Percentiles rank a stretch among this genome's conserved stretches.
These are phyloP conservation scores for Stichodactyla helianthus DNA, from an alignment of 64 coral and sea anemone genomes.

Conservation along the genomic window DNA sequence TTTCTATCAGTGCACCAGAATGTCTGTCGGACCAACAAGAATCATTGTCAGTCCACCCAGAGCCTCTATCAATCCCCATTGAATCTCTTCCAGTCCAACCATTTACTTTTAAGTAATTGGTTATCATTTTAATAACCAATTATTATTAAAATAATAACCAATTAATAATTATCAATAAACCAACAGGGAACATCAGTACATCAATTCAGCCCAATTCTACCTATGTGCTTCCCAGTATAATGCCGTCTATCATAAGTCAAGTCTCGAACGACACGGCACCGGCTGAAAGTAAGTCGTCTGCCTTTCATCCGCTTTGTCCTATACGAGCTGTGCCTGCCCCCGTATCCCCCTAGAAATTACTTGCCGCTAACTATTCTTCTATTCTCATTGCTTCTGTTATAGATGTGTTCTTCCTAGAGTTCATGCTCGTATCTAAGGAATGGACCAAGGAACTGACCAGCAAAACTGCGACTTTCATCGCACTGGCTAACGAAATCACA, in stretches of 20 bases:
- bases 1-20: too few relatives aligned
- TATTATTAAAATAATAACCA: background rate
- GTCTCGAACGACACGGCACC: constrained; percentile 7
- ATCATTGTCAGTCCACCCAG: too few relatives aligned
- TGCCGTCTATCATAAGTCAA: background rate
- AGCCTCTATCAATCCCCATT: too few relatives aligned
- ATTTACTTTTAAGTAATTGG: too few relatives aligned
- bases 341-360: too few relatives aligned
- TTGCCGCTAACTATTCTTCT: background rate
- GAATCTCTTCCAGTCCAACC: too few relatives aligned
- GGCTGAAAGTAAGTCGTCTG: background rate
- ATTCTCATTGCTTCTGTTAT: background rate
- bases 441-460: background rate
- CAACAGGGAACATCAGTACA: background rate
- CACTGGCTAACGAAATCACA: constrained; percentile 20
- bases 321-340: too few relatives aligned
- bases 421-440: constrained; percentile 6
- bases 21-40: too few relatives aligned
- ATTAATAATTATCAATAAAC: background rate
- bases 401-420: constrained; percentile 28
- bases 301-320: background rate
- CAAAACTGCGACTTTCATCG: background rate
- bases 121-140: too few relatives aligned
- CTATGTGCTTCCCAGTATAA: background rate
- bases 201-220: constrained; percentile 2